Evolutionary conservation across 2,797 vertebrate genomes (phyloP), one percentile per base, ranked within the genome.

Genomic region (Cuniculus paca): DNA sequence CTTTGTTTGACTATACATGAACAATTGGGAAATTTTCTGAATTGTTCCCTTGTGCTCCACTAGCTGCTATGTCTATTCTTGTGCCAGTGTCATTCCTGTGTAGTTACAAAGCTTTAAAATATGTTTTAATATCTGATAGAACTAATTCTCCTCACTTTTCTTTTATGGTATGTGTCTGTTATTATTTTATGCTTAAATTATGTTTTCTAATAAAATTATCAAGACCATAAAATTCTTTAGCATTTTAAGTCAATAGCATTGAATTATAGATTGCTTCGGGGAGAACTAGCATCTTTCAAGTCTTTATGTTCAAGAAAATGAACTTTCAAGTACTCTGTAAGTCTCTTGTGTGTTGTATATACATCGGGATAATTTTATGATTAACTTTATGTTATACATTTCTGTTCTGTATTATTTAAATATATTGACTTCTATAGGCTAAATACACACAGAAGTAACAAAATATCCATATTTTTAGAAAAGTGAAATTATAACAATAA

Each of bases 291-390:
- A 31, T 13, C 1, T 78, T 28, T 81, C 56, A 14, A 83, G 2
- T 45, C 6, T 84, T 85, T 63, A 8, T 90, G 75, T 42, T 78
- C 17, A 92, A 90, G 42, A 94, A 90, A 92, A 95, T 19, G 2
- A 93, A 50, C 20, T 80, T 61, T n/a, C 24, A 68, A 39, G 1
- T 31, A 48, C 77, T 72, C 4, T 19, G 79, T n/a, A 68, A 39
- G 10, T 56, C 3, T 94, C 42, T 45, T 77, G 87, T 75, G 4
- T 72, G 8, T 84, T 50, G 48, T 8, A 42, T 42, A 81, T 9
- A 92, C 79, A 24, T 34, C 20, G 81, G 34, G 28, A 63, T 68
- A 84, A 65, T 82, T 90, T 84, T 84, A 60, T 61, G 28, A 48
- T 77, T 95, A 90, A 2, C 8, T 13, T 83, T 34, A 50, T 1